Evolutionary conservation across 2,113 vertebrate species (phyloP), one percentile per base, ranked within the genome.

Genomic region (Poeciliopsis turrubarensis): DNA sequence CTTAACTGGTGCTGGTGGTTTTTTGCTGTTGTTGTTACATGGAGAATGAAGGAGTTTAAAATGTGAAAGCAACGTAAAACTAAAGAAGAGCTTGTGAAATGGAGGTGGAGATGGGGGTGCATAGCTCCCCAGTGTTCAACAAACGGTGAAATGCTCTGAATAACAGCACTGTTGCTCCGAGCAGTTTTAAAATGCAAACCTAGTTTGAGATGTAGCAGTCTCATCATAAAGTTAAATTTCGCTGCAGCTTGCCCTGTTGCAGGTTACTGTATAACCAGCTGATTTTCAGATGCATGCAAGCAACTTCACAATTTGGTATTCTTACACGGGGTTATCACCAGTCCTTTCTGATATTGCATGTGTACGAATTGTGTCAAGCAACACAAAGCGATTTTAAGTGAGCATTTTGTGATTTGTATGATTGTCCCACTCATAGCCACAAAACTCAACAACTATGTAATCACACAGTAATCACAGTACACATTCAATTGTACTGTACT

Each of bases 361-460:
- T 67, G 69, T 81, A 63, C 11, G 61, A 70, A 37, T 27, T 51
- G n/a, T 68, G 63, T 39, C 66, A 37, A 67, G 61, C 57, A 3
- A 15, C 44, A 15, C 15, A 71, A 39, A 60, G 6, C 17, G 22
- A 10, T 54, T 54, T 54, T 25, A 54, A 25, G 25, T 54, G 7
- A 54, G 7, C 8, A 54, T 2, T 54, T 54, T 54, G 47, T 17
- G 47, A 22, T 54, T 54, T 54, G 5, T 54, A 7, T 54, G 19
- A 22, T 19, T 80, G 62, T 71, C 63, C 66, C 86, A 76, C 69
- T 6, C 37, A 27, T 41, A 41, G 11, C 39, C 83, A 84, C 80
- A 77, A 81, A 70, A 25, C 75, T 17, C 72, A 37, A 87, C 88
- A 80, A 91, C 90, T 90, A 87, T 81, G 76, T 91, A 75, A 89